phyloP scores from a whole-genome alignment of 1,140 invertebrate genomes.

The Globodera rostochiensis region DNA sequence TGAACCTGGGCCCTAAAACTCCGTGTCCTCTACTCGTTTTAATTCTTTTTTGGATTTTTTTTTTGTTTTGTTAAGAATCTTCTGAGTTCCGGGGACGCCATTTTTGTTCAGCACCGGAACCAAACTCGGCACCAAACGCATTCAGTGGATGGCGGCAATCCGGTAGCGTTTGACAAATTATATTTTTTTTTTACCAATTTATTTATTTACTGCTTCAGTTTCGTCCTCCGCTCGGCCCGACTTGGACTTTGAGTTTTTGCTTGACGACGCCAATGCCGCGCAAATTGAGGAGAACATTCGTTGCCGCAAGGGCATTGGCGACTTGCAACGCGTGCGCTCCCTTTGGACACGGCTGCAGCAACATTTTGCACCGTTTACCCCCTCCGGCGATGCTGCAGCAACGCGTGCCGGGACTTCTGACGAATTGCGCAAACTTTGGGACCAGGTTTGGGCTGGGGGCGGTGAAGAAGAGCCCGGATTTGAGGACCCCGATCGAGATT shows the following conservation, averaged over 20 bases:
- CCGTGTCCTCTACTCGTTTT: too few species aligned
- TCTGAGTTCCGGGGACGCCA: too few species aligned
- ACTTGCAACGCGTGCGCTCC: slow-evolving; percentile 59
- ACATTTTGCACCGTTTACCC: slow-evolving; percentile 22
- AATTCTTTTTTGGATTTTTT: too few species aligned
- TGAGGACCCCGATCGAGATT: too few species aligned
- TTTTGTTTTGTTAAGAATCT: too few species aligned
- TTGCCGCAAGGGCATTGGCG: slow-evolving; percentile 66
- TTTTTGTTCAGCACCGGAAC: too few species aligned
- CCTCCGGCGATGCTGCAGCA: slow-evolving; percentile 12
- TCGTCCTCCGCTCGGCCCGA: slow-evolving; percentile 48
- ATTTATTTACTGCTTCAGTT: background rate
- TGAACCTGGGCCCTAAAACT: too few species aligned
- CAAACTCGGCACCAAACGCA: too few species aligned
- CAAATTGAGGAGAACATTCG: slow-evolving; percentile 64
- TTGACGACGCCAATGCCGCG: slow-evolving; percentile 60
- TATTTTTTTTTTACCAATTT: too few species aligned
- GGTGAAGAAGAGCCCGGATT: too few species aligned
- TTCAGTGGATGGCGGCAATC: too few species aligned
- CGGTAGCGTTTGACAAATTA: too few species aligned
- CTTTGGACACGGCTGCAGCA: slow-evolving; percentile 59
- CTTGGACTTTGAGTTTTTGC: slow-evolving; percentile 56
- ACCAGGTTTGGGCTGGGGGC: background rate
- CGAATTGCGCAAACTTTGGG: slow-evolving; percentile 41
- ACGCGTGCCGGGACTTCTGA: slow-evolving; percentile 13